These are phyloP conservation scores for Dinothrombium tinctorium DNA, from an alignment of 1,140 invertebrate genomes.

Conservation along the genomic window DNA sequence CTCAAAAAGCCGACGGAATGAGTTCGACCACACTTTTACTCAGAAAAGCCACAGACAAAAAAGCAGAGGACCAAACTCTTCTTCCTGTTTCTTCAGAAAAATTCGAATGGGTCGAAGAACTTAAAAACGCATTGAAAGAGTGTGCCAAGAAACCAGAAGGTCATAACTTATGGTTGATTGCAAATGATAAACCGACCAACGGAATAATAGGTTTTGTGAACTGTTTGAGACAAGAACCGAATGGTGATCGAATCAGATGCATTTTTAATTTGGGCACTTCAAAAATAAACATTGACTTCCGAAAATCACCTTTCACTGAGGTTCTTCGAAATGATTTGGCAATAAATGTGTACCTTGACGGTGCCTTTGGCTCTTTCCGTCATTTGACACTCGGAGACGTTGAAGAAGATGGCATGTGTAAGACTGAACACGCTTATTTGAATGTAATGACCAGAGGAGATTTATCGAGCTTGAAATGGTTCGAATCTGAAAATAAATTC, in stretches of 20 bases:
- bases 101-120: conserved; percentile 13
- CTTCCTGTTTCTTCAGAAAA: conserved; percentile 12
- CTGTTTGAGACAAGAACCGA: conserved; percentile 59
- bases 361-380: conserved; percentile 11
- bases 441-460: conserved; percentile 67
- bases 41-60: background rate
- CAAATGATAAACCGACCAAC: conserved; percentile 20
- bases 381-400: conserved; percentile 22
- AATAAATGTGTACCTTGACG: conserved; percentile 9
- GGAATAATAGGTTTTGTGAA: conserved; percentile 67
- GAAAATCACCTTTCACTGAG: conserved; percentile 4
- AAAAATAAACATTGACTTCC: conserved; percentile 6
- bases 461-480: conserved; percentile 71
- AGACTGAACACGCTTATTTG: conserved; percentile 64
- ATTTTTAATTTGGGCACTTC: conserved; percentile 4
- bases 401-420: conserved; percentile 10
- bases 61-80: background rate
- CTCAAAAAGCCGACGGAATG: conserved; percentile 6
- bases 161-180: conserved; percentile 16
- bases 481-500: conserved; percentile 51
- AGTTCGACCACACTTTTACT: conserved; percentile 4
- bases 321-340: conserved; percentile 21
- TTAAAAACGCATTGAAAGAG: conserved; percentile 12
- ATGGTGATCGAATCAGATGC: conserved; percentile 41
- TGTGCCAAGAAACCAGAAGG: conserved; percentile 3